These are phyloP conservation scores for Drosophila ohnishii DNA, from an alignment of 1,140 invertebrate genomes.

Conservation along the genomic window DNA sequence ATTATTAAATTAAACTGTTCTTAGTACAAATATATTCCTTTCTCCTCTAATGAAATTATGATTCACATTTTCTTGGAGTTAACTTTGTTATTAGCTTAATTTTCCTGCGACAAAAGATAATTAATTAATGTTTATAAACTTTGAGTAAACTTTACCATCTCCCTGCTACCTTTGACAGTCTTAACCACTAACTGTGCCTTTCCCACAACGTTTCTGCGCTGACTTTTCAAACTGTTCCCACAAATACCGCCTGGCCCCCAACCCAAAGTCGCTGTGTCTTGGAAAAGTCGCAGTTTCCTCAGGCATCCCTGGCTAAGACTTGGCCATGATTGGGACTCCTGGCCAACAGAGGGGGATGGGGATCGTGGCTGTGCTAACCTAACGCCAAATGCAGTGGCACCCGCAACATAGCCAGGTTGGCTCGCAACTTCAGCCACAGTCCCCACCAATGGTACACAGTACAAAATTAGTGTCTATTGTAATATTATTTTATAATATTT, in stretches of 20 bases:
- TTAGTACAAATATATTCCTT: neutral
- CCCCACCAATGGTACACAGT: neutral
- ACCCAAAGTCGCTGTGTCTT: neutral
- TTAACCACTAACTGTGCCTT: slow-evolving; percentile 20
- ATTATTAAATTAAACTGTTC: neutral
- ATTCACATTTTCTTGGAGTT: neutral
- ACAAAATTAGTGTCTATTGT: neutral
- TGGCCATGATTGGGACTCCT: slow-evolving; percentile 33
- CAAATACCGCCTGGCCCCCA: slow-evolving; percentile 10
- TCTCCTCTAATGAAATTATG: neutral
- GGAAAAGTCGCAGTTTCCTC: slow-evolving; percentile 34
- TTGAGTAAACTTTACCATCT: slow-evolving; percentile 13
- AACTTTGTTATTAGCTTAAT: neutral
- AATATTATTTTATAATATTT: no score
- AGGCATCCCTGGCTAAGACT: slow-evolving; percentile 35
- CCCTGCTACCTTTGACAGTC: slow-evolving; percentile 6
- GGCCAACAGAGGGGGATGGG: neutral
- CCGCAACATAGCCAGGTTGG: slow-evolving; percentile 45
- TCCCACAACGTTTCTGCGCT: slow-evolving; percentile 26
- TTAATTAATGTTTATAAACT: slow-evolving; percentile 36
- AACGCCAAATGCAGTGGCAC: slow-evolving; percentile 56
- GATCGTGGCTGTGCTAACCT: slow-evolving; percentile 13
- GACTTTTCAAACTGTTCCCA: slow-evolving; percentile 45
- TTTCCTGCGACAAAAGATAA: slow-evolving; percentile 9
- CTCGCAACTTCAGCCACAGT: slow-evolving; percentile 24